Conservation (phyloP, 2,888 invertebrate genomes). For the Pasiphila rectangulata region DNA sequence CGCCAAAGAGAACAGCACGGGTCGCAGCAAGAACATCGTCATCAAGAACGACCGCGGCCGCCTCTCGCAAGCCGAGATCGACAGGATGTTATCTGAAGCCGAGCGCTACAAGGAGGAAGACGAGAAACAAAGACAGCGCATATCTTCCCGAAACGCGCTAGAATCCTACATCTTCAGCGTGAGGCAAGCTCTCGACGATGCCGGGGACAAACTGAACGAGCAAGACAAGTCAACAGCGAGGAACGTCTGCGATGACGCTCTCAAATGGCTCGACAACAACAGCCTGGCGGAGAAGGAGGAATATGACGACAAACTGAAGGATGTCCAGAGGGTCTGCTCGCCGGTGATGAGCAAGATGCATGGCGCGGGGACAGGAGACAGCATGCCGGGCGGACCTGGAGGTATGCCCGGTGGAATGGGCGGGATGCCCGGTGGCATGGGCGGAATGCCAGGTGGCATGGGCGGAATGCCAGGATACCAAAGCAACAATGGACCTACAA, state of each 20-base stretch:
- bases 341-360: conserved; percentile 21
- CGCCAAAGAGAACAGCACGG: conserved; percentile 22
- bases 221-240: conserved; percentile 37
- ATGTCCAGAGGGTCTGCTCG: conserved; percentile 16
- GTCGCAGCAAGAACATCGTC: conserved; percentile 21
- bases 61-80: conserved; percentile 20
- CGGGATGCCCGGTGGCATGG: conserved; percentile 74
- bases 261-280: conserved; percentile 84
- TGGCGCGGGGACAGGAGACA: conserved; percentile 12
- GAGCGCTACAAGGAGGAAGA: conserved; percentile 20
- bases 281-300: conserved; percentile 41
- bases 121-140: conserved; percentile 16
- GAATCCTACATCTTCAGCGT: conserved; percentile 21
- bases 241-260: conserved; percentile 68
- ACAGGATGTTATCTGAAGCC: conserved; percentile 18
- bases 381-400: conserved; percentile 66
- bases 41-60: conserved; percentile 20
- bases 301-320: conserved; percentile 18
- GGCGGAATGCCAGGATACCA: conserved; percentile 44
- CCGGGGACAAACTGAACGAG: conserved; percentile 14
- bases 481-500: conserved; percentile 22
- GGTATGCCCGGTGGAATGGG: conserved; percentile 57
- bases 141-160: conserved; percentile 16
- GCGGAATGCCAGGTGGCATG: conserved; percentile 62
- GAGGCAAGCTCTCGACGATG: conserved; percentile 17